Evolutionary conservation across 1,140 invertebrate species (phyloP), one percentile per base, ranked within the genome.

Genomic region (Tetramorium simillimum): DNA sequence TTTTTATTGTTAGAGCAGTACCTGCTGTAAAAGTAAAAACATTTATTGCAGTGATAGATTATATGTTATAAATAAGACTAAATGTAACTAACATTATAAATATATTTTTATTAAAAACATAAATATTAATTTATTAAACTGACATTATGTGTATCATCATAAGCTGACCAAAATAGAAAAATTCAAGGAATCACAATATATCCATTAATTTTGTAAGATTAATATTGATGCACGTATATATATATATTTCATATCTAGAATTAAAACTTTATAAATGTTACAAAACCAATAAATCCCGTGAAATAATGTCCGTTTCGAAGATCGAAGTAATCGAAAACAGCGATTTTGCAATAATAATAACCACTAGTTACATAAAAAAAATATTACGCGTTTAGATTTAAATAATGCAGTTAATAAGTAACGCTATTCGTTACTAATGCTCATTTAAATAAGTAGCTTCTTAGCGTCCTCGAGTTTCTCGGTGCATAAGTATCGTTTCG

Each of bases 11-110:
- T n/a, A 24, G 53, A 14, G 5, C 1, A 49, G 24, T 62, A 75
- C 6, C 53, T 84, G 12, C 80, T 84, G 53, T 24, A 62, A 60
- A 75, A 49, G 14, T 2, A 21, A 67, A 51, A 67, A 28, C 3
- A 46, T 46, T 77, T 77, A 62, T 46, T 46, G 4, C 14, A 14
- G 7, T 18, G 28, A 62, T 46, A 33, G 2, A 62, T 12, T 12
- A 9, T 33, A 43, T 40, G 16, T 46, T 46, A 9, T 33, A 14
- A 46, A 69, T 21, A 33, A 33, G 33, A 33, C 3, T 33, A 33
- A 33, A 33, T 33, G 33, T 33, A 33, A 33, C 0, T 12, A 9
- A 43, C 16, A 9, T 46, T 46, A 9, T 33, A 14, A 46, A 69
- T 21, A 2, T 43, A 21, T 12, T 46, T 46, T 46, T 3, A 60